These are phyloP conservation scores for Dreissena polymorpha DNA, from an alignment of 1,140 invertebrate species.

Conservation along the genomic window DNA sequence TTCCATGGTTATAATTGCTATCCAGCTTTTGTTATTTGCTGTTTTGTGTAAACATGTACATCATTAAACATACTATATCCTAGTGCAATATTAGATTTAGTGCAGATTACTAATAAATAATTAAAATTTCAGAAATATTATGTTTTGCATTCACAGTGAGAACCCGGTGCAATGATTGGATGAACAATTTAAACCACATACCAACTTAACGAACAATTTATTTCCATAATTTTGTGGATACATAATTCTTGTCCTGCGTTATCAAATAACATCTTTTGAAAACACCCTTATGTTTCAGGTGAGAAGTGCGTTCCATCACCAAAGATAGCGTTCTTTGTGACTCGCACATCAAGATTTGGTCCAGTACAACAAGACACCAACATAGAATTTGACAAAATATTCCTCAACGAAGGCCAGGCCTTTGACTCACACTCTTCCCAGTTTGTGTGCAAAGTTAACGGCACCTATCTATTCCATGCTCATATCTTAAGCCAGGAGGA, in stretches of 20 bases:
- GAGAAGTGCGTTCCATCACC: slow-evolving; percentile 56
- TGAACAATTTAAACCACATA: no score
- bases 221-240: no score
- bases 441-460: slow-evolving; percentile 77
- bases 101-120: no score
- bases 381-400: slow-evolving; percentile 76
- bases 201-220: no score
- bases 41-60: neutral
- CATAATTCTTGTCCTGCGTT: no score
- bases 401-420: slow-evolving; percentile 74
- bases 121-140: no score
- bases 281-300: slow-evolving; percentile 50
- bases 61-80: no score
- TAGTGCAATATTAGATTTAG: no score
- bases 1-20: neutral
- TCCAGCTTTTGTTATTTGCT: no score
- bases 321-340: slow-evolving; percentile 76
- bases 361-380: slow-evolving; percentile 76
- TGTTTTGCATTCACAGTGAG: no score
- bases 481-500: slow-evolving; percentile 75
- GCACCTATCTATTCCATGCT: slow-evolving; percentile 77
- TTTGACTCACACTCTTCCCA: slow-evolving; percentile 77
- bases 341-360: slow-evolving; percentile 73
- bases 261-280: no score
- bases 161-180: no score